Conservation (phyloP, 2,888 invertebrate genomes). For the Ophion obscuratus region DNA sequence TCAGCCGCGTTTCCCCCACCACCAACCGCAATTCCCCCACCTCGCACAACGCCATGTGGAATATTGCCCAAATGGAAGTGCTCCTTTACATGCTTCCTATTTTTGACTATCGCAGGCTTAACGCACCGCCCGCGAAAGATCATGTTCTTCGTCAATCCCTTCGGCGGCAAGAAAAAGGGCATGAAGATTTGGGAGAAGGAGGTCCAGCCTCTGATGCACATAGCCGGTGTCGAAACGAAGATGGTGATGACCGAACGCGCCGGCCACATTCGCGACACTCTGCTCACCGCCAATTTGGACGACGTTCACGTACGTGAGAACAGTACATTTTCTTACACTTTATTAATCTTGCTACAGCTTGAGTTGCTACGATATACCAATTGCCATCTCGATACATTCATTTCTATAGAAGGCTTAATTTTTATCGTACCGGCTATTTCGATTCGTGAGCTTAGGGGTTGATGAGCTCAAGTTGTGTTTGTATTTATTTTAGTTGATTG, state of each 20-base stretch:
- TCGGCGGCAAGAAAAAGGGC: slow-evolving; percentile 91
- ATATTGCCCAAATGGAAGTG: background rate
- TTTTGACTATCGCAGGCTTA: slow-evolving; percentile 81
- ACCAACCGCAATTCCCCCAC: too few species aligned
- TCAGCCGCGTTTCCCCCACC: too few species aligned
- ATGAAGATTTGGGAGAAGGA: slow-evolving; percentile 90
- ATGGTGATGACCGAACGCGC: slow-evolving; percentile 90
- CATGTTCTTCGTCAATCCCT: slow-evolving; percentile 93
- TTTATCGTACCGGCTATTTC: too few species aligned
- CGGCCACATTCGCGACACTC: slow-evolving; percentile 90
- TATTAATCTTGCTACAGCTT: too few species aligned
- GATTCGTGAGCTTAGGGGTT: too few species aligned
- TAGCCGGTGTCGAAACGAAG: slow-evolving; percentile 88
- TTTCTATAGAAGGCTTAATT: too few species aligned
- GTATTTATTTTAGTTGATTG: too few species aligned
- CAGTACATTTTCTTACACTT: background rate
- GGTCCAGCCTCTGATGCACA: slow-evolving; percentile 88
- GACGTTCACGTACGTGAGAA: slow-evolving; percentile 78
- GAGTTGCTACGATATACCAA: too few species aligned
- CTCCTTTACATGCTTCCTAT: background rate
- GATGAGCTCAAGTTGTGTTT: too few species aligned
- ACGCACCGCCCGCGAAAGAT: slow-evolving; percentile 88
- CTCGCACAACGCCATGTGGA: too few species aligned
- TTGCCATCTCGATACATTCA: too few species aligned
- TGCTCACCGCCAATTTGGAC: slow-evolving; percentile 86